A percentile compares a stretch with the other conserved stretches of the same genome.
Conservation (phyloP, 2,113 vertebrate genomes). For the Triplophysa dalaica region DNA sequence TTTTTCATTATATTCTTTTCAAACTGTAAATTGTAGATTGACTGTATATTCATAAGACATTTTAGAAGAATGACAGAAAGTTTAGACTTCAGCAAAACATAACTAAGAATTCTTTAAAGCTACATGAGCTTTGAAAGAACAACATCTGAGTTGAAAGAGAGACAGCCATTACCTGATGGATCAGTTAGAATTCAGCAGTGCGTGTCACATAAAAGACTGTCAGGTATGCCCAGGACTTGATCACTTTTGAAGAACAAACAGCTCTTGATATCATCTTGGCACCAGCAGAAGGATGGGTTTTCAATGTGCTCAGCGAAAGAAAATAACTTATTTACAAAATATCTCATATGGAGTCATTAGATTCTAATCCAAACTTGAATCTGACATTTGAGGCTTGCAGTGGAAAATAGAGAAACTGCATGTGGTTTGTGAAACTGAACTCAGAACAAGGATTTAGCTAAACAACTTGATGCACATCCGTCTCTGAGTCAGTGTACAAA, state of each 20-base stretch:
- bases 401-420: neutral
- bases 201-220: neutral
- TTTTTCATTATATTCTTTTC: too few species aligned
- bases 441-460: constrained; percentile 10
- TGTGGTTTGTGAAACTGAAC: constrained; percentile 28
- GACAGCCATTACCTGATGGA: neutral
- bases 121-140: too few species aligned
- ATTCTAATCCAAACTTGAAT: constrained; percentile 24
- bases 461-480: neutral
- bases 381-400: constrained; percentile 7
- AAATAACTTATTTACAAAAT: neutral
- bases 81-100: too few species aligned
- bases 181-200: neutral
- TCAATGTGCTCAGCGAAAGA: neutral
- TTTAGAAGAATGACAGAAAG: too few species aligned
- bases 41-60: too few species aligned
- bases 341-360: constrained; percentile 6
- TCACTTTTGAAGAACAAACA: neutral
- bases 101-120: too few species aligned
- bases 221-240: neutral
- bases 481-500: neutral
- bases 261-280: constrained; percentile 5
- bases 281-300: constrained; percentile 14
- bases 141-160: neutral
- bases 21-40: too few species aligned